Percentiles rank a stretch among this genome's conserved stretches.
Evolutionary conservation across 2,797 vertebrate species (phyloP).

Genomic region (Leptoclinus maculatus): DNA sequence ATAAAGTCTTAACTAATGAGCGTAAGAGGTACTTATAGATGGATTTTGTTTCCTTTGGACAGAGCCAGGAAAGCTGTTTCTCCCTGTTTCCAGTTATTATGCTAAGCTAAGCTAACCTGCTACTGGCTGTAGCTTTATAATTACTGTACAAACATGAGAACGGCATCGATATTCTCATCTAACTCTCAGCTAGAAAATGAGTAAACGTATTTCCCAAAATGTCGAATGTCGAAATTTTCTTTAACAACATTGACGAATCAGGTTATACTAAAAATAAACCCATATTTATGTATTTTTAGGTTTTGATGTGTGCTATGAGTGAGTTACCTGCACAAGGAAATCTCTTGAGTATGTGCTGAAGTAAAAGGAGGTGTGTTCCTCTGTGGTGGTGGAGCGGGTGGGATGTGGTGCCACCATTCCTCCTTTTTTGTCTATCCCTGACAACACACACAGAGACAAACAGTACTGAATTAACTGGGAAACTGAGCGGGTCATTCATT

Average conservation of each 20-base stretch:
- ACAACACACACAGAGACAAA: constrained; percentile 24
- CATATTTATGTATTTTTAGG: not conserved
- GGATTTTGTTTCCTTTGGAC: not conserved
- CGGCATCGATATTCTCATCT: not conserved
- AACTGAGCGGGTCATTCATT: not conserved
- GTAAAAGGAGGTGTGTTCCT: constrained; percentile 90
- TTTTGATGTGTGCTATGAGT: not conserved
- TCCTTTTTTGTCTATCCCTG: constrained; percentile 94
- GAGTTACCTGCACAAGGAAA: constrained; percentile 90
- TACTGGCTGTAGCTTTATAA: not conserved
- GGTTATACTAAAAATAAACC: not conserved
- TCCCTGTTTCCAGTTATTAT: not conserved
- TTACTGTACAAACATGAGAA: not conserved
- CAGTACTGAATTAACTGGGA: not conserved
- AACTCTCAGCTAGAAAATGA: not conserved
- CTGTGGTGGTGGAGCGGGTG: constrained; percentile 78
- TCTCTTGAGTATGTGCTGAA: constrained; percentile 94
- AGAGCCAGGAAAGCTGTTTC: not conserved
- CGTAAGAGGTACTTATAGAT: not conserved
- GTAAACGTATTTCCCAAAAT: not conserved
- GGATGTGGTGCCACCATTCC: constrained; percentile 86
- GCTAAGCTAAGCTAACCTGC: not conserved
- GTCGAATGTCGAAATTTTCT: not conserved
- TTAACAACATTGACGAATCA: not conserved
- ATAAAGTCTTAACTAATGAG: not conserved